Base-by-base conservation (phyloP, 2,113 vertebrate species). In the Tachuris rubrigastra region DNA sequence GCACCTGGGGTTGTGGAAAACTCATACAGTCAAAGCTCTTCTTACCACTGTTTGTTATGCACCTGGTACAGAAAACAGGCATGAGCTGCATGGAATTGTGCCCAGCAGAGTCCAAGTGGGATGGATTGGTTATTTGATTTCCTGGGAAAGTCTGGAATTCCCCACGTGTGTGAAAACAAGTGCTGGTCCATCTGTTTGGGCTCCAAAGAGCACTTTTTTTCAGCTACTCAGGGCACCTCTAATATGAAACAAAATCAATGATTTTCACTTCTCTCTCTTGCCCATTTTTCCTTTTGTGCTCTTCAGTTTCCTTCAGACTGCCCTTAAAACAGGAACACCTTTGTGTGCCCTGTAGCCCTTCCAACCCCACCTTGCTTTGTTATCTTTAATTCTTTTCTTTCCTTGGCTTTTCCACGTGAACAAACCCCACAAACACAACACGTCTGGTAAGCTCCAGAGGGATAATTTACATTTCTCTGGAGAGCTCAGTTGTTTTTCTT, bases 381-480 rank as follows among this genome's bases (percentile, higher is more conserved):
- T 35, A 39, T 69, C 91, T 74, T 23, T 19, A 49, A 28, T 83
- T 28, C 31, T 78, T 49, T 81, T 50, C 35, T 85, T 62, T 44
- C 33, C 55, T 75, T 52, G 18, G 22, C 47, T 92, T 63, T 44
- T 74, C 42, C 68, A n/a, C 5, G 6, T 35, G 65, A 93, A 46
- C 56, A 90, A 81, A 55, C 20, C 65, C 66, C 37, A 50, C 53
- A n/a, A 76, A 67, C 9, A 3, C 65, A 72, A 14, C 37, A 12
- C n/a, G 18, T 53, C 28, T 22, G 18, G 58, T 17, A 49, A 78
- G 78, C 78, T 85, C 74, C 46, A 58, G 85, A 90, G 83, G 47
- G 42, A 74, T 65, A 73, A 96, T 96, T 96, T 71, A 86, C 75
- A 59, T 90, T 85, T 94, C 88, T 88, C 90, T 78, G 19, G 66